Evolutionary conservation across 1,140 invertebrate species (phyloP).

Genomic region (Daktulosphaira vitifoliae): DNA sequence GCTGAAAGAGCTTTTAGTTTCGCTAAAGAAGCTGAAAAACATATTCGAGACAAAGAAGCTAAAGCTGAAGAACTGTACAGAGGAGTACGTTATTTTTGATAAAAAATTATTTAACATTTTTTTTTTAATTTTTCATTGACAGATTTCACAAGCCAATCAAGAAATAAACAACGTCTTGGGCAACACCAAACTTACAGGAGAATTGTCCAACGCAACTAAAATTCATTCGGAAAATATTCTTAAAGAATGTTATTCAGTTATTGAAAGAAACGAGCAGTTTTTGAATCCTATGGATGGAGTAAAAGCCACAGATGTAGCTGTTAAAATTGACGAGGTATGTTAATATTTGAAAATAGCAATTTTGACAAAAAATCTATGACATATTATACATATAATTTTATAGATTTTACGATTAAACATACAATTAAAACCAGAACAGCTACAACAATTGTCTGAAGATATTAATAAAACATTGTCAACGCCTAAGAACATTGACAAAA

Average conservation of each 20-base stretch:
- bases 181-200: conserved; percentile 53
- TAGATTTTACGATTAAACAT: conserved; percentile 45
- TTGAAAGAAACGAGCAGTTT: conserved; percentile 65
- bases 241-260: conserved; percentile 49
- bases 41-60: conserved; percentile 70
- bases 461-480: conserved; percentile 79
- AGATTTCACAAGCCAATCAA: conserved; percentile 53
- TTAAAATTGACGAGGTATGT: conserved; percentile 62
- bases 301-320: conserved; percentile 69
- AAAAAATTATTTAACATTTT: neutral
- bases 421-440: conserved; percentile 72
- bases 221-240: conserved; percentile 51
- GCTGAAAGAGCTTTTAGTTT: conserved; percentile 75
- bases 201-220: conserved; percentile 48
- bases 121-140: conserved; percentile 13
- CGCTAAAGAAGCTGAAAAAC: conserved; percentile 70
- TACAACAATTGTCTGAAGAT: conserved; percentile 66
- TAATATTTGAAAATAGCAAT: too few species aligned
- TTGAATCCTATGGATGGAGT: conserved; percentile 60
- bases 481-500: conserved; percentile 80
- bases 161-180: conserved; percentile 48
- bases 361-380: too few species aligned
- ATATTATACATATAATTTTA: neutral
- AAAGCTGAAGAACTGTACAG: conserved; percentile 60
- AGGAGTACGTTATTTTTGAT: conserved; percentile 45